Conservation (phyloP, 2,888 invertebrate species). For the Limnephilus auricula region DNA sequence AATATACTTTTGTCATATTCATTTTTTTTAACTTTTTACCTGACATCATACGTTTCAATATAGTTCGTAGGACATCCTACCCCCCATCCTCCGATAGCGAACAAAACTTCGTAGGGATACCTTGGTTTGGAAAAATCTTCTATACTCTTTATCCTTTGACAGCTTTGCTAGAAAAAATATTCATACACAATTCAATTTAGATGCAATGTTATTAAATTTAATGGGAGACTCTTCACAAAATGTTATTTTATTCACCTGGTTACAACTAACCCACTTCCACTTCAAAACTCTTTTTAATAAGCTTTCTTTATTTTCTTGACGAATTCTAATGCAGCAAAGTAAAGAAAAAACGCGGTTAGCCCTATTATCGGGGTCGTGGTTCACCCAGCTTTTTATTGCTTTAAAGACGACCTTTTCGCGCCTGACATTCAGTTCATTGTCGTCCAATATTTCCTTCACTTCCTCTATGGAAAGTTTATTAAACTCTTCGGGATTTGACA, state of each 20-base stretch:
- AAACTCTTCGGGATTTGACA: constrained; percentile 82
- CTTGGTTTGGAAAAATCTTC: not conserved
- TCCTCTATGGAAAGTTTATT: constrained; percentile 79
- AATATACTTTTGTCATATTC: not conserved
- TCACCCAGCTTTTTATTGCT: constrained; percentile 85
- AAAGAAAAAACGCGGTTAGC: constrained; percentile 78
- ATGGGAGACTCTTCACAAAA: not conserved
- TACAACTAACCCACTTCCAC: constrained; percentile 77
- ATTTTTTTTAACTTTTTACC: constrained; percentile 72
- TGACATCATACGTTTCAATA: constrained; percentile 87
- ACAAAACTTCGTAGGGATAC: constrained; percentile 84
- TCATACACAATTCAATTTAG: not conserved
- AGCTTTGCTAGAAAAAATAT: not conserved
- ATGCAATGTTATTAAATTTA: not conserved
- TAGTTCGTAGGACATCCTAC: constrained; percentile 91
- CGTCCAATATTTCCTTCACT: constrained; percentile 80
- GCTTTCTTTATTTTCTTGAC: constrained; percentile 75
- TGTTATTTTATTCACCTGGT: constrained; percentile 71
- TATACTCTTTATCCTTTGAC: not conserved
- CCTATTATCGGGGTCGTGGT: constrained; percentile 78
- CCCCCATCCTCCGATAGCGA: constrained; percentile 91
- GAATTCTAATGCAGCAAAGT: constrained; percentile 82
- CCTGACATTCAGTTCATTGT: constrained; percentile 85
- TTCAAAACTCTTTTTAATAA: constrained; percentile 76
- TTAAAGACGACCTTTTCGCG: constrained; percentile 87